Evolutionary conservation across 1,140 invertebrate genomes (phyloP).

Genomic region (Drosophila parabipectinata): DNA sequence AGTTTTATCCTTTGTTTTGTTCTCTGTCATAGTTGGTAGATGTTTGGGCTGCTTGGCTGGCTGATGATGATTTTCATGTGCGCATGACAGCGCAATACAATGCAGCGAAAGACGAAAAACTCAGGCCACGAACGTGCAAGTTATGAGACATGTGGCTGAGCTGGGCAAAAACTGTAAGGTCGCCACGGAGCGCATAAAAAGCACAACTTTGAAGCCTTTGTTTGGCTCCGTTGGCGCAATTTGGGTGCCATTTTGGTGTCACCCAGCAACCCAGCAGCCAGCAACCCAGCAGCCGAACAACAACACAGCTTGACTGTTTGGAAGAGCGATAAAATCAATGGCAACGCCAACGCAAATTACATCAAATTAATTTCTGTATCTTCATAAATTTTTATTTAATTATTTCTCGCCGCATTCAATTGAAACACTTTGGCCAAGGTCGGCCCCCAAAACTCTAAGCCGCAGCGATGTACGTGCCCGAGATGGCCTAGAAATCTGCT

Average conservation of each 20-base stretch:
- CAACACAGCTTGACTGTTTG: not conserved
- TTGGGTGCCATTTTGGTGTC: constrained; percentile 77
- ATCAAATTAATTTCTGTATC: constrained; percentile 75
- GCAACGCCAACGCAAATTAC: constrained; percentile 79
- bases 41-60: constrained; percentile 10
- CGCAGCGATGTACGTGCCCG: constrained; percentile 45
- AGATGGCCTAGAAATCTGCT: constrained; percentile 59
- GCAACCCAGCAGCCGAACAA: not conserved
- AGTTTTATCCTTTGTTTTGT: constrained; percentile 7
- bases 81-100: constrained; percentile 80
- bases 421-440: constrained; percentile 75
- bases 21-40: constrained; percentile 15
- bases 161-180: constrained; percentile 63
- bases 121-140: constrained; percentile 75
- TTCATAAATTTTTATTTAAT: constrained; percentile 65
- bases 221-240: constrained; percentile 64
- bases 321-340: constrained; percentile 55
- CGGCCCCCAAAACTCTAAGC: constrained; percentile 9
- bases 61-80: constrained; percentile 74
- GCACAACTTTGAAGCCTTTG: constrained; percentile 64
- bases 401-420: constrained; percentile 68
- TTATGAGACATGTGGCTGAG: constrained; percentile 57
- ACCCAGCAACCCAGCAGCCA: constrained; percentile 23
- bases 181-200: constrained; percentile 62
- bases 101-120: constrained; percentile 71